Evolutionary conservation across 2,888 invertebrate genomes (phyloP), one percentile per base, ranked within the genome.

Genomic region (Elysia crispata): DNA sequence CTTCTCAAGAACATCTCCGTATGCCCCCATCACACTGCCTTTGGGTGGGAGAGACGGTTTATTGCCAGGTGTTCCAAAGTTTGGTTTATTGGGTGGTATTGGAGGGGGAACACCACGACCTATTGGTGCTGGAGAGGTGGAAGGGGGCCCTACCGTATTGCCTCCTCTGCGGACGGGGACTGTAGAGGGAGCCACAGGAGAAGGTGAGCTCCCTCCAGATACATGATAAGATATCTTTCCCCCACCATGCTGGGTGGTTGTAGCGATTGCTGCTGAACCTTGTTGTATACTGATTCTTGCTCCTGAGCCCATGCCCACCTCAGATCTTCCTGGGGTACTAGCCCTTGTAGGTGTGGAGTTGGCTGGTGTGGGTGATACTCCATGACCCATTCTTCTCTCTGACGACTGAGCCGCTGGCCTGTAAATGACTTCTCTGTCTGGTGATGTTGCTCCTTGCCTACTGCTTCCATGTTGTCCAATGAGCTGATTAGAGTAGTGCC

Each of bases 31-130:
- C 20, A 79, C 83, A 31, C 80, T 70, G 75, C 81, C 76, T 79
- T 88, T 90, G n/a, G 89, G 86, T 31, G 88, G 86, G 20, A 86
- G 86, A 13, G 85, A 82, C 1, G 88, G 87, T 79, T 88, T 89
- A 62, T 83, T 81, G 50, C 81, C 78, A 30, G 84, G 78, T 25
- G 86, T 75, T 33, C 84, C 82, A 31, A 86, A 84, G 73, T 86
- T 83, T 62, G 91, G 91, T 85, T 91, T 91, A 84, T 91, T 91
- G 5, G 91, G 91, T 41, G 91, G 91, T 57, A 91, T 84, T 6
- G 91, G 91, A 13, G 91, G 91, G 0, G 91, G 91, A 6, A 86
- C 86, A 1, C 90, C 90, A 25, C 91, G 83, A 13, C 89, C 89
- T 33, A 85, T 79, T 31, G 86, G 79, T 23, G 85, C 79, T 8